Evolutionary conservation across 2,888 invertebrate species (phyloP), one percentile per base, ranked within the genome.

Genomic region (Mythimna albipuncta): DNA sequence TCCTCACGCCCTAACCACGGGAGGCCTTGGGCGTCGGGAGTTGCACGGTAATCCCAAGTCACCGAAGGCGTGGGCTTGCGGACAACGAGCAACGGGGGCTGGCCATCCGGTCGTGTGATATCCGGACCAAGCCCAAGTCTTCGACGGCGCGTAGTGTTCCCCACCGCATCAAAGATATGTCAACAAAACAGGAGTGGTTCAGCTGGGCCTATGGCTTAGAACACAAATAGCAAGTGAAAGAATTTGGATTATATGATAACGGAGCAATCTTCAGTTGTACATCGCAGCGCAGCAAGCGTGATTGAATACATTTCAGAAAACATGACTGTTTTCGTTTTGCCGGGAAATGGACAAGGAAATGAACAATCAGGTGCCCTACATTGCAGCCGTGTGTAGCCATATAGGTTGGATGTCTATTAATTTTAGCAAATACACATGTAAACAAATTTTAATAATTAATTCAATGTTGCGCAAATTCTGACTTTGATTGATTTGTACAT

Each of bases 311-410:
- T 44, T 62, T 21, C 21, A 21, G 44, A 44, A 44, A 21, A 41
- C 6, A 38, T 6, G 47, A 16, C 16, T n/a, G 38, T 21, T 13
- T 21, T 41, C 13, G 11, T 41, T 59, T 44, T 26, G 44, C 26
- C 16, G 41, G 62, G 62, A 62, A 44, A 62, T 62, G 2, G 16
- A 16, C 62, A 26, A 41, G 62, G 62, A 62, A 44, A 62, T 62
- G 41, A 26, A 44, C 16, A 62, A 62, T 62, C 26, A 16, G 21
- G 16, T 21, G 41, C 13, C 41, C 41, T 61, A 7, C 3, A 38
- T 61, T 61, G 13, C 61, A 61, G 13, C 1, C 21, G 7, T 21
- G 1, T 2, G n/a, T 21, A 61, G 13, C 0, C 6, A 21, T 41
- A 13, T 6, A n/a, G n/a, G n/a, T 41, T 4, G 19, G 13, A 13